phyloP scores from a whole-genome alignment of 2,888 invertebrate genomes.

The Pterostichus niger region DNA sequence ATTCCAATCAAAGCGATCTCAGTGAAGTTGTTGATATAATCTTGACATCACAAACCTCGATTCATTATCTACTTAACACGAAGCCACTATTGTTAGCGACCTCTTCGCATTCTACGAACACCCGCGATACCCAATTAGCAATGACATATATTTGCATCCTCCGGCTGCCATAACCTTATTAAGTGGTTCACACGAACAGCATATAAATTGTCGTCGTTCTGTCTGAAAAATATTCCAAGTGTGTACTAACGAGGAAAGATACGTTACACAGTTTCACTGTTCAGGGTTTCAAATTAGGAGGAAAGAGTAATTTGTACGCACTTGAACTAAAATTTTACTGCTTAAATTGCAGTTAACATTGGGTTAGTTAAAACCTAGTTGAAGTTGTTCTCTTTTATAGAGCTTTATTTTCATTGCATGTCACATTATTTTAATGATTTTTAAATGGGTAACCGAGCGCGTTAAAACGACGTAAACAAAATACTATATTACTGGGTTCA shows the following conservation, averaged over 20 bases:
- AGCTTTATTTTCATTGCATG: not conserved
- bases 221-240: not conserved
- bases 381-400: not conserved
- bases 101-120: conserved; percentile 59
- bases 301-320: not conserved
- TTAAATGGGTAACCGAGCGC: too few relatives aligned
- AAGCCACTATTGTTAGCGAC: conserved; percentile 46
- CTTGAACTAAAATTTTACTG: conserved; percentile 3
- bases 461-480: too few relatives aligned
- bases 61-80: conserved; percentile 44
- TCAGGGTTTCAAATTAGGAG: not conserved
- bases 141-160: conserved; percentile 65
- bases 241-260: conserved; percentile 6
- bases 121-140: conserved; percentile 57
- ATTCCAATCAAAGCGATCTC: not conserved
- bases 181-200: conserved; percentile 46
- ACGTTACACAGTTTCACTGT: not conserved
- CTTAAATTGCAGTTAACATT: not conserved
- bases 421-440: too few relatives aligned
- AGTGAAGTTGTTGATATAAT: conserved; percentile 36
- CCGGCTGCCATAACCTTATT: conserved; percentile 48
- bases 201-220: conserved; percentile 43
- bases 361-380: not conserved
- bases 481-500: too few relatives aligned
- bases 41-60: conserved; percentile 52